phyloP scores from a whole-genome alignment of 2,888 invertebrate species.

The Listrodromus nycthemerus region DNA sequence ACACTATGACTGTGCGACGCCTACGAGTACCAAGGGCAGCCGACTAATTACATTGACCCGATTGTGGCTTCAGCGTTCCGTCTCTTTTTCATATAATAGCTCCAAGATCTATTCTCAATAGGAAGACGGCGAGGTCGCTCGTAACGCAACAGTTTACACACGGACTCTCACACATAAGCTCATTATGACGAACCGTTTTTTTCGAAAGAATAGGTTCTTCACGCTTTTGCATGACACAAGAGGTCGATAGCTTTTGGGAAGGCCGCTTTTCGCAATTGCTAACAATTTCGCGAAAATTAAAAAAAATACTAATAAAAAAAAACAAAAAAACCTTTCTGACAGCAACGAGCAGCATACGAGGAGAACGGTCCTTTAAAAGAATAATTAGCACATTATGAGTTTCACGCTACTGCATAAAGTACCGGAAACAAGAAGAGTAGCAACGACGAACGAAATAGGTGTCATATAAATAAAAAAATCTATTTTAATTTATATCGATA shows the following conservation, averaged over 20 bases:
- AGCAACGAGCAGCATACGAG: too few species aligned
- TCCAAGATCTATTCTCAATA: slow-evolving; percentile 45
- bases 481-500: too few species aligned
- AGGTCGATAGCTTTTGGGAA: slow-evolving; percentile 16
- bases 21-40: slow-evolving; percentile 71
- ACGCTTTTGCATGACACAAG: slow-evolving; percentile 47
- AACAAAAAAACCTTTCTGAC: too few species aligned
- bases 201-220: neutral
- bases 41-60: slow-evolving; percentile 75
- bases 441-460: too few species aligned
- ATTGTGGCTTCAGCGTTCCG: slow-evolving; percentile 66
- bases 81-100: slow-evolving; percentile 20
- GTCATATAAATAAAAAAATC: too few species aligned
- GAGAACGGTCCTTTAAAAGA: too few species aligned
- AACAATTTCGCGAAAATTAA: neutral
- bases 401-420: too few species aligned
- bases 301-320: too few species aligned
- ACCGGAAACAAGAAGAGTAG: too few species aligned
- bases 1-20: slow-evolving; percentile 45
- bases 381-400: too few species aligned
- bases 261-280: slow-evolving; percentile 5
- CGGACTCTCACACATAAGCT: slow-evolving; percentile 21
- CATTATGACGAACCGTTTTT: neutral
- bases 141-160: slow-evolving; percentile 35
- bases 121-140: slow-evolving; percentile 46